Percentiles rank a stretch among this genome's conserved stretches.
phyloP scores from a whole-genome alignment of 2,113 vertebrate genomes.

The Crotalus viridis region DNA sequence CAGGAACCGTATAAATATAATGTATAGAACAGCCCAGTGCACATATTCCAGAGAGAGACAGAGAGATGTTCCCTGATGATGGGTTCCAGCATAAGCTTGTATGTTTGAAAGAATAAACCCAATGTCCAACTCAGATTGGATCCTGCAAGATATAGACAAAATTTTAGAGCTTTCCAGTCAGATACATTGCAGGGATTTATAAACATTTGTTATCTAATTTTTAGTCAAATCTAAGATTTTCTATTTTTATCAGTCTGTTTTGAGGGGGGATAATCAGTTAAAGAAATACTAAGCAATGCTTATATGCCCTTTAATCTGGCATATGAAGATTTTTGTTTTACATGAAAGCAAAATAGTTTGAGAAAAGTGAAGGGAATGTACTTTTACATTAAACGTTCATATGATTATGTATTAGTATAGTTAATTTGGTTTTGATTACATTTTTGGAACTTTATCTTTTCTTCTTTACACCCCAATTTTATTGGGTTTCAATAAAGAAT shows the following conservation, averaged over 20 bases:
- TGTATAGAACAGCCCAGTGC: too few species aligned
- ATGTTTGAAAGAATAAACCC: too few species aligned
- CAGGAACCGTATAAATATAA: too few species aligned
- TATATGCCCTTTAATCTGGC: not conserved
- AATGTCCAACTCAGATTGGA: too few species aligned
- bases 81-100: too few species aligned
- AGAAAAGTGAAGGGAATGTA: not conserved
- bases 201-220: not conserved
- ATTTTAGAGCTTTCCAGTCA: not conserved
- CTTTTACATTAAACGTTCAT: not conserved
- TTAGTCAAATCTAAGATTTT: not conserved
- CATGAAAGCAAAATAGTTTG: not conserved
- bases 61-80: too few species aligned
- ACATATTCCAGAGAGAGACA: too few species aligned
- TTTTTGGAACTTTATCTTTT: not conserved
- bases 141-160: not conserved
- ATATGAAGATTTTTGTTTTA: not conserved
- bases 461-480: too few species aligned
- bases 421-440: not conserved
- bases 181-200: not conserved
- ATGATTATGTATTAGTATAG: not conserved
- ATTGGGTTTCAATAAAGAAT: too few species aligned
- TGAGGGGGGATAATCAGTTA: not conserved
- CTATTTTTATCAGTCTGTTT: not conserved
- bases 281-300: not conserved